A percentile compares a stretch with the other conserved stretches of the same genome.
Conservation (phyloP, 2,113 vertebrate species). For the Emydocephalus ijimae region DNA sequence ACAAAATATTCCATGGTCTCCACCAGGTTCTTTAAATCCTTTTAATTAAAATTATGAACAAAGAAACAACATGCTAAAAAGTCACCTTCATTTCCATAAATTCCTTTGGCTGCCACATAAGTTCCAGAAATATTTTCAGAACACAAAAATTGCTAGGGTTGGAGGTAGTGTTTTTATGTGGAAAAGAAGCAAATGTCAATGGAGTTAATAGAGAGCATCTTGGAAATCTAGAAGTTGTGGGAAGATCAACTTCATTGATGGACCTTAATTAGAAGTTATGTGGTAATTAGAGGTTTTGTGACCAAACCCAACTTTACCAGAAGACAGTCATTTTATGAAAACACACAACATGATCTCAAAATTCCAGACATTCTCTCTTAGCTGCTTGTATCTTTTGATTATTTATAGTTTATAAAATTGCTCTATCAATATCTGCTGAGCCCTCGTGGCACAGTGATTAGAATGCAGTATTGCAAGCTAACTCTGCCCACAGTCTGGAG, state of each 20-base stretch:
- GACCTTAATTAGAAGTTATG: neutral
- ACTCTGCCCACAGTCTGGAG: neutral
- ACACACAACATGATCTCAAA: neutral
- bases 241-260: neutral
- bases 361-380: neutral
- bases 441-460: neutral
- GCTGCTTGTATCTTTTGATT: neutral
- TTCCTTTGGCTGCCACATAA: neutral
- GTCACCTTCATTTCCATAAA: neutral
- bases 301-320: neutral
- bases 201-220: neutral
- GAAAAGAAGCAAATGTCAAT: neutral
- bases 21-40: neutral
- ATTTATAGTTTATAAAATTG: constrained; percentile 9
- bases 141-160: neutral
- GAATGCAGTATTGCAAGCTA: neutral
- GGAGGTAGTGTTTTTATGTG: neutral
- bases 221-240: neutral
- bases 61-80: neutral
- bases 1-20: neutral
- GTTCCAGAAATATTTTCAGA: neutral
- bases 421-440: neutral
- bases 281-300: neutral
- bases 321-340: neutral
- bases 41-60: neutral